Evolutionary conservation across 2,797 vertebrate genomes (phyloP), one percentile per base, ranked within the genome.

Genomic region (Bradypodion ventrale): DNA sequence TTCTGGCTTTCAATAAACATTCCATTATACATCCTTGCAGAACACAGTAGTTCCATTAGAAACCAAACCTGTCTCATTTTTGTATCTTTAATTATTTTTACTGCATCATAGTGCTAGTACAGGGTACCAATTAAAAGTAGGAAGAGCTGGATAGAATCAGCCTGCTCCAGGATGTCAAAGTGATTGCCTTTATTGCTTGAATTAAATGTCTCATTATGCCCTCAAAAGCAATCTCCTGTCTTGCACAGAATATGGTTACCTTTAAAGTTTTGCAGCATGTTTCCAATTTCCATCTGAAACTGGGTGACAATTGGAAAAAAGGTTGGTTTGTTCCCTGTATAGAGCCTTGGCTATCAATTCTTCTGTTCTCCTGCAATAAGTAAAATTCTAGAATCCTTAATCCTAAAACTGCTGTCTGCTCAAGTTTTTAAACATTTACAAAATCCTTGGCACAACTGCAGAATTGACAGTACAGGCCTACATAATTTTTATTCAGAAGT

Each of bases 161-260:
- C 75, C 82, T 77, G 75, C 82, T 83, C 78, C 79, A 82, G 73
- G 79, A 76, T 77, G 74, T 76, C 79, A 56, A 81, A 77, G 80
- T 82, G 77, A 85, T 81, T 82, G 73, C 73, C 65, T 85, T 75
- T 77, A 76, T 85, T 49, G 56, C 63, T 85, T n/a, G 72, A 82
- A 85, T 85, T 85, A 85, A 85, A 82, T 82, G 66, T 81, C 66
- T 82, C 79, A 77, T 82, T 85, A 77, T 76, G 74, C 21, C 42
- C 32, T 62, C 63, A 69, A 82, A 85, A 85, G 73, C 63, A 85
- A 82, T 85, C 81, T 85, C 84, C 78, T 85, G 74, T 70, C 80
- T 85, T 80, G 77, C 35, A 76, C 65, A 63, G 84, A 85, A 40
- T 52, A 77, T 76, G 19, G 52, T 76, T 62, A 37, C 42, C 27